Evolutionary conservation across 2,797 vertebrate species (phyloP), one percentile per base, ranked within the genome.

Genomic region (Poecilia wingei): DNA sequence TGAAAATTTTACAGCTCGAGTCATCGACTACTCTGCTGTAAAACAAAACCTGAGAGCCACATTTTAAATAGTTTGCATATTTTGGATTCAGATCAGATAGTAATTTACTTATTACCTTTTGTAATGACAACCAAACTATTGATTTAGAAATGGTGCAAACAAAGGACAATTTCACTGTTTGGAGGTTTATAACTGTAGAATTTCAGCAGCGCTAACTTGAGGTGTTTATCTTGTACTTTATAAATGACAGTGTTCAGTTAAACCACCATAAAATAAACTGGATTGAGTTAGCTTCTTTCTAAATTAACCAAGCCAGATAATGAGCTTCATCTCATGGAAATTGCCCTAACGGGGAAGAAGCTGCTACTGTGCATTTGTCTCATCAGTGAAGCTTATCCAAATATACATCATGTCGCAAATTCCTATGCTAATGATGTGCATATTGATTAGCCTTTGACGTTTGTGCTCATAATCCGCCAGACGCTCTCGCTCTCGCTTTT

Each of bases 291-390:
- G 86, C 85, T 81, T 85, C 75, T 75, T 71, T 84, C 78, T 71
- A 75, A 74, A 76, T 68, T 41, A 59, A 73, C 59, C 73, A 69
- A 73, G 74, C 46, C 25, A 76, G 55, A 86, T 90, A 87, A 87
- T 77, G 81, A 87, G 86, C 86, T 79, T 81, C 79, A 82, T 88
- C 83, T 76, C 22, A 43, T 8, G 75, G 72, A 75, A 81, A 75
- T 51, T 47, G 46, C 57, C 77, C 77, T 78, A 51, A 51, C 36
- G 77, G 75, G 75, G 68, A 78, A 51, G 10, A 68, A 49, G 64
- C 3, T 76, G 75, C 66, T 36, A 81, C 78, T n/a, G 59, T 55
- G 72, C 36, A 75, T 80, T 75, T 75, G 74, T 84, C 75, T 82
- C 84, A 68, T 43, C 46, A 10, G 22, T 53, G 61, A 77, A 77